Evolutionary conservation across 1,140 invertebrate genomes (phyloP).

Genomic region (Pseudomyrmex gracilis): DNA sequence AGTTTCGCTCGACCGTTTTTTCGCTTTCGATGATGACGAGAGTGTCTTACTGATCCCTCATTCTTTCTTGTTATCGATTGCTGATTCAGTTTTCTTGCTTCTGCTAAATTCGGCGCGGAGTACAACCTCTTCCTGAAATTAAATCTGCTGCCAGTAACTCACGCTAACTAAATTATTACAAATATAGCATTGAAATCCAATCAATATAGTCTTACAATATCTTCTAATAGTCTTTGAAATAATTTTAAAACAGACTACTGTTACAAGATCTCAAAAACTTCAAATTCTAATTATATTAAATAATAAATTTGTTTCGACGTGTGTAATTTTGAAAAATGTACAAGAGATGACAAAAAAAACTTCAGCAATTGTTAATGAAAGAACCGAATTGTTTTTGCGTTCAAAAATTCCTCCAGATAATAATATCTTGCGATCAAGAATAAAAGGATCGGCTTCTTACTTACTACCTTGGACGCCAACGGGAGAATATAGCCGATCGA

Average conservation of each 20-base stretch:
- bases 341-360: constrained; percentile 21
- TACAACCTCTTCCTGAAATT: too few relatives aligned
- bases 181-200: not conserved
- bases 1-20: constrained; percentile 45
- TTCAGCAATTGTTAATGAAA: constrained; percentile 2
- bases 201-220: not conserved
- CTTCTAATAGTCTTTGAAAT: not conserved
- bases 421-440: not conserved
- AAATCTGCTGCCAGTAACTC: too few relatives aligned
- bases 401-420: not conserved
- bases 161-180: too few relatives aligned
- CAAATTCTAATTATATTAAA: not conserved
- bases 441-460: not conserved
- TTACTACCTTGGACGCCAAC: constrained; percentile 44
- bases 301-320: not conserved
- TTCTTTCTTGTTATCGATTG: not conserved
- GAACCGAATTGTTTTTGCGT: not conserved
- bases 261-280: not conserved
- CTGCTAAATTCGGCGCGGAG: not conserved
- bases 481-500: constrained; percentile 25
- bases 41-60: not conserved
- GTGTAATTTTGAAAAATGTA: not conserved
- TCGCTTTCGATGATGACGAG: constrained; percentile 8
- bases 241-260: not conserved
- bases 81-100: not conserved